Conservation (phyloP, 2,888 invertebrate species). For the Ischnura elegans region DNA sequence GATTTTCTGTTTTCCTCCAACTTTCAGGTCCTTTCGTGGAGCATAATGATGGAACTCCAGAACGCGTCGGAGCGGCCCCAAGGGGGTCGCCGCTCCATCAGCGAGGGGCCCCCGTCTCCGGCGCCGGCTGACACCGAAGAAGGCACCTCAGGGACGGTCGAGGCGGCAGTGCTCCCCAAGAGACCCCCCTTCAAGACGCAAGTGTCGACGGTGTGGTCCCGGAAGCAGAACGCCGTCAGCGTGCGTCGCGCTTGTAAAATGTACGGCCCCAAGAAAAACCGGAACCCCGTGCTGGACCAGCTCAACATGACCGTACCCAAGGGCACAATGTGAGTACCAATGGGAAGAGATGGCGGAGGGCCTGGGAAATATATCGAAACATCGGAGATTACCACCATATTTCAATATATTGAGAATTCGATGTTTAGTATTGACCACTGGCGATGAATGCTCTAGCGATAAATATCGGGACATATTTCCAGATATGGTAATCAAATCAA, state of each 20-base stretch:
- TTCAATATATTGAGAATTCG: too few species aligned
- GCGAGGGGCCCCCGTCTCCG: neutral
- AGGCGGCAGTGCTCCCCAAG: neutral
- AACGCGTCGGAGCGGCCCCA: neutral
- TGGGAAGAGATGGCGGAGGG: neutral
- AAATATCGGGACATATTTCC: too few species aligned
- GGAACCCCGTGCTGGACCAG: slow-evolving; percentile 90
- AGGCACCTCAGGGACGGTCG: slow-evolving; percentile 25
- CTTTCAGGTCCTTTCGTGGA: neutral
- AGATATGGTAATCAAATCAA: too few species aligned
- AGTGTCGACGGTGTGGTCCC: slow-evolving; percentile 85
- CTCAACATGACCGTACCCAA: slow-evolving; percentile 96
- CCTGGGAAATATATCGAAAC: too few species aligned
- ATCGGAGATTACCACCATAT: too few species aligned
- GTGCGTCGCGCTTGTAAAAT: slow-evolving; percentile 90
- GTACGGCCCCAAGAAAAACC: slow-evolving; percentile 89
- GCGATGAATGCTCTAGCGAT: too few species aligned
- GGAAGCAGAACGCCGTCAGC: slow-evolving; percentile 90
- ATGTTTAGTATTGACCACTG: too few species aligned
- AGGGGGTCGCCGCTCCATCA: neutral
- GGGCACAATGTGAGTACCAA: slow-evolving; percentile 88
- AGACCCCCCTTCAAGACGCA: slow-evolving; percentile 77
- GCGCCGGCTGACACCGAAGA: neutral
- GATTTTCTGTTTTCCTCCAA: neutral
- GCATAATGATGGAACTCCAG: slow-evolving; percentile 47